phyloP scores from a whole-genome alignment of 2,888 invertebrate genomes.

The Melieria omissa region DNA sequence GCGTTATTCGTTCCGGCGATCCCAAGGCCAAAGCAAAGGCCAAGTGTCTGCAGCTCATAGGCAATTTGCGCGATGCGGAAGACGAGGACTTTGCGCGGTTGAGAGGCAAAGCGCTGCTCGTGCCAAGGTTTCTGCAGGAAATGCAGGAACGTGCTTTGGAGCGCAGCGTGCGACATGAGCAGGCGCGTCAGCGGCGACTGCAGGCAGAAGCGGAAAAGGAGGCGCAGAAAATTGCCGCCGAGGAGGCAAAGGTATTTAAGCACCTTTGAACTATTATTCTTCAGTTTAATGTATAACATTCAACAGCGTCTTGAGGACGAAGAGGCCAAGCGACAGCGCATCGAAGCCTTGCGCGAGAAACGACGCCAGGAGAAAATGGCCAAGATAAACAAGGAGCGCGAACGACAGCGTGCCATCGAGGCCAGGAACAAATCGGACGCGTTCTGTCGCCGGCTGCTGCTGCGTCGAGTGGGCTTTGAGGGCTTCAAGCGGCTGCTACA shows the following conservation, averaged over 20 bases:
- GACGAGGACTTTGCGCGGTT: slow-evolving; percentile 58
- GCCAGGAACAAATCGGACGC: slow-evolving; percentile 66
- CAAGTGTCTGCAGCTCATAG: slow-evolving; percentile 65
- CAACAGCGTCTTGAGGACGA: slow-evolving; percentile 68
- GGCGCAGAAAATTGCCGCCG: slow-evolving; percentile 63
- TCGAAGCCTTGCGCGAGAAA: slow-evolving; percentile 73
- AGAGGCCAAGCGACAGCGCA: slow-evolving; percentile 72
- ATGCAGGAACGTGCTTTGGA: slow-evolving; percentile 80
- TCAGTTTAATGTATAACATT: slow-evolving; percentile 3
- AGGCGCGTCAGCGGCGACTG: slow-evolving; percentile 64
- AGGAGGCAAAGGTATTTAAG: slow-evolving; percentile 64
- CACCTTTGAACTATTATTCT: not conserved
- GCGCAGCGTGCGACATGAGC: slow-evolving; percentile 68
- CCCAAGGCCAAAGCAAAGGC: slow-evolving; percentile 69
- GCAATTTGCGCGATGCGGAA: slow-evolving; percentile 61
- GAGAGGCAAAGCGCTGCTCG: slow-evolving; percentile 63
- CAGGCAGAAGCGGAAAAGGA: slow-evolving; percentile 64
- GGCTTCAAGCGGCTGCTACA: slow-evolving; percentile 61
- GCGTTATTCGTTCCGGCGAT: slow-evolving; percentile 71
- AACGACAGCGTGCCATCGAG: slow-evolving; percentile 66
- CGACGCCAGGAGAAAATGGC: slow-evolving; percentile 72
- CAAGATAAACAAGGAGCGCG: slow-evolving; percentile 72
- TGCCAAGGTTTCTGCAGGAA: slow-evolving; percentile 76
- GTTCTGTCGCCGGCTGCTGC: slow-evolving; percentile 64
- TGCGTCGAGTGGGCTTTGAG: slow-evolving; percentile 61